A percentile compares a stretch with the other conserved stretches of the same genome.
Evolutionary conservation across 2,113 vertebrate genomes (phyloP).

Genomic region (Ornithorhynchus anatinus): DNA sequence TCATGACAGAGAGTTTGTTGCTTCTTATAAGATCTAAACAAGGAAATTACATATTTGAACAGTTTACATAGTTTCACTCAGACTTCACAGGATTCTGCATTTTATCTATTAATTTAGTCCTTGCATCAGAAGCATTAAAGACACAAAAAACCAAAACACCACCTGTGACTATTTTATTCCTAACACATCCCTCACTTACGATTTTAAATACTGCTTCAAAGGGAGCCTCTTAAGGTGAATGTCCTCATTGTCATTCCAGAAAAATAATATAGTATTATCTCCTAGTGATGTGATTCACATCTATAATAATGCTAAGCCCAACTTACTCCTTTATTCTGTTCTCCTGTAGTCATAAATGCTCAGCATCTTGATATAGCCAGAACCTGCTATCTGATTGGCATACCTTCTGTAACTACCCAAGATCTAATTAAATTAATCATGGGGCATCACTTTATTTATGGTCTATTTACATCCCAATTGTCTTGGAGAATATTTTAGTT

Average conservation of each 20-base stretch:
- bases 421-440: slow-evolving; percentile 50
- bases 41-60: slow-evolving; percentile 56
- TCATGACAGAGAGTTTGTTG: slow-evolving; percentile 3
- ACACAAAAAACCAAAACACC: slow-evolving; percentile 49
- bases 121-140: slow-evolving; percentile 37
- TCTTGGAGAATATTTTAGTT: slow-evolving; percentile 23
- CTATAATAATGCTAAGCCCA: slow-evolving; percentile 54
- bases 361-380: slow-evolving; percentile 17
- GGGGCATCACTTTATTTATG: slow-evolving; percentile 1
- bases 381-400: slow-evolving; percentile 33
- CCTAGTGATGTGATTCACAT: slow-evolving; percentile 49
- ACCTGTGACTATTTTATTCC: slow-evolving; percentile 61
- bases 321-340: slow-evolving; percentile 38
- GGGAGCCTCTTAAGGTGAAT: slow-evolving; percentile 52
- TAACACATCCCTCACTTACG: slow-evolving; percentile 23
- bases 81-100: slow-evolving; percentile 30
- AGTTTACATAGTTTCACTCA: slow-evolving; percentile 3
- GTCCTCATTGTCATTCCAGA: slow-evolving; percentile 58
- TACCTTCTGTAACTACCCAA: slow-evolving; percentile 18
- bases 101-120: slow-evolving; percentile 42
- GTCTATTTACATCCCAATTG: neutral
- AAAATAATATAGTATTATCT: slow-evolving; percentile 67
- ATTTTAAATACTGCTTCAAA: slow-evolving; percentile 63
- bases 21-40: slow-evolving; percentile 39
- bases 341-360: slow-evolving; percentile 33